Evolutionary conservation across 2,888 invertebrate species (phyloP).

Genomic region (Rhagophthalmus giganteus): DNA sequence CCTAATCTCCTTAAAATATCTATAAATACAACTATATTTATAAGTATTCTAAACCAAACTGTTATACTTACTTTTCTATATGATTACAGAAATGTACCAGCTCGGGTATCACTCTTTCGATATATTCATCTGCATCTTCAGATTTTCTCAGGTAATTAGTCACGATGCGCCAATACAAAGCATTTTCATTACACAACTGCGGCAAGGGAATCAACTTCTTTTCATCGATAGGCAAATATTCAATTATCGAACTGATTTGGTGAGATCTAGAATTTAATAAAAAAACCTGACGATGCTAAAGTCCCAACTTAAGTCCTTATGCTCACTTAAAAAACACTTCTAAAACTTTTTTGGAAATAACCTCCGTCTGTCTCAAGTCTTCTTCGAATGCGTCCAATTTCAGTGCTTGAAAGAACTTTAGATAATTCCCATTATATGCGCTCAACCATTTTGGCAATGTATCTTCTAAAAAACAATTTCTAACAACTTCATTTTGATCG

Average conservation of each 20-base stretch:
- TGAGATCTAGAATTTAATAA: constrained; percentile 20
- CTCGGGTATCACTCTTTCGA: constrained; percentile 71
- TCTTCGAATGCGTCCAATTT: constrained; percentile 25
- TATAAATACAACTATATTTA: constrained; percentile 12
- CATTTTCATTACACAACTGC: constrained; percentile 59
- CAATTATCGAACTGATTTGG: constrained; percentile 52
- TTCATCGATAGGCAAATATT: constrained; percentile 54
- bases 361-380: constrained; percentile 22
- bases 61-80: constrained; percentile 63
- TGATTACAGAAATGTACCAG: constrained; percentile 73
- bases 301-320: too few relatives aligned
- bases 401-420: constrained; percentile 18
- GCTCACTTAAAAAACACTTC: constrained; percentile 50
- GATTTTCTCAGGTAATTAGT: constrained; percentile 55
- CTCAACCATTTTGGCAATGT: constrained; percentile 78
- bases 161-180: constrained; percentile 67
- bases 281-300: constrained; percentile 16
- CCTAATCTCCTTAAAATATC: constrained; percentile 17
- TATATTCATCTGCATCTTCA: constrained; percentile 48
- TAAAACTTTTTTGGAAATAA: constrained; percentile 18
- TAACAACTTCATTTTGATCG: constrained; percentile 52
- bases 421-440: constrained; percentile 43
- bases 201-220: constrained; percentile 59
- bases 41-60: neutral
- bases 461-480: constrained; percentile 55